Conservation (phyloP, 1,140 invertebrate species). For the Campoletis sonorensis region DNA sequence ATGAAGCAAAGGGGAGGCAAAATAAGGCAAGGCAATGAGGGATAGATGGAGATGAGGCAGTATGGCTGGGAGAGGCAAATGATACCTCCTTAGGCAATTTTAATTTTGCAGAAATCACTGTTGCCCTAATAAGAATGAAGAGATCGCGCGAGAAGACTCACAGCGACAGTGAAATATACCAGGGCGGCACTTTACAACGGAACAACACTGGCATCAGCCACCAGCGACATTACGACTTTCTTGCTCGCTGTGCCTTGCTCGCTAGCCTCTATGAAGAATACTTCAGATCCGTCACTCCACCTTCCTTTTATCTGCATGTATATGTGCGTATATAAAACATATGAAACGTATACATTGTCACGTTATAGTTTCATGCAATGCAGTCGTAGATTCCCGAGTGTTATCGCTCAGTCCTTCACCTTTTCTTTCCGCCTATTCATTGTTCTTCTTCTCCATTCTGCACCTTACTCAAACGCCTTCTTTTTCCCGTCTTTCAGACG, state of each 20-base stretch:
- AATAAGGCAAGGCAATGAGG: slow-evolving; percentile 51
- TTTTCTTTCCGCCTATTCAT: slow-evolving; percentile 20
- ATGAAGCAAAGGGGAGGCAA: slow-evolving; percentile 29
- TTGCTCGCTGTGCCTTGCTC: slow-evolving; percentile 52
- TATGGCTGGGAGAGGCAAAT: slow-evolving; percentile 65
- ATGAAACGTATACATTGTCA: slow-evolving; percentile 3
- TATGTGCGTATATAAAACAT: not conserved
- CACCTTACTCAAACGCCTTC: slow-evolving; percentile 36
- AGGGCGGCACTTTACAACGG: not conserved
- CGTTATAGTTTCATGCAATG: slow-evolving; percentile 44
- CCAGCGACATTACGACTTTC: slow-evolving; percentile 62
- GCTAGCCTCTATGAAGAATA: not conserved
- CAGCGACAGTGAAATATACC: slow-evolving; percentile 23
- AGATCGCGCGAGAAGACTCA: slow-evolving; percentile 58
- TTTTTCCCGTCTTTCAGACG: slow-evolving; percentile 43
- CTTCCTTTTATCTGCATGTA: not conserved
- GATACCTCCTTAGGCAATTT: slow-evolving; percentile 76
- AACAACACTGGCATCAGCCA: slow-evolving; percentile 48
- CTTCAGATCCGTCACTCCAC: not conserved
- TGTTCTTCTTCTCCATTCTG: slow-evolving; percentile 2
- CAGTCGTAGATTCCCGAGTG: slow-evolving; percentile 17
- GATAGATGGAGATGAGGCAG: slow-evolving; percentile 53
- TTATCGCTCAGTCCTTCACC: slow-evolving; percentile 18
- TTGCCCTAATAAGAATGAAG: slow-evolving; percentile 76
- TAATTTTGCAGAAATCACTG: slow-evolving; percentile 76